Conservation (phyloP, 2,113 vertebrate species). For the Himantopus leucocephalus region DNA sequence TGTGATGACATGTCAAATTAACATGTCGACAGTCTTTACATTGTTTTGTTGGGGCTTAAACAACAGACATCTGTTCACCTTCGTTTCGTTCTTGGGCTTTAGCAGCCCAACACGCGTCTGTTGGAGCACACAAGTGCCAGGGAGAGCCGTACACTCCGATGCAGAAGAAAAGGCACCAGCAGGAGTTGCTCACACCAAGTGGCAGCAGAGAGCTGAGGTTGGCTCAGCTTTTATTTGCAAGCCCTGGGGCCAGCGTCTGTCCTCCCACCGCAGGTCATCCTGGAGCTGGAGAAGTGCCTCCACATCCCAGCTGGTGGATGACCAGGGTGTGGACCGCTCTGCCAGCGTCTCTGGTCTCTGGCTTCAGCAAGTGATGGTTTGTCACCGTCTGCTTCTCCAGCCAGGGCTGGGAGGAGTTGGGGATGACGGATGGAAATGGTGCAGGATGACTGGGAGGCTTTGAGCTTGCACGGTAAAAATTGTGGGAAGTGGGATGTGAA, state of each 20-base stretch:
- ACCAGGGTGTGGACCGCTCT: not conserved
- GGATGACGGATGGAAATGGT: not conserved
- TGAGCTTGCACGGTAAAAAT: not conserved
- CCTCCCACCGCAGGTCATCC: not conserved
- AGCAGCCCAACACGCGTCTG: not conserved
- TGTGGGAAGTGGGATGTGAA: not conserved
- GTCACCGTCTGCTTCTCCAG: not conserved
- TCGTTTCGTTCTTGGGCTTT: not conserved
- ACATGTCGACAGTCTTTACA: not conserved
- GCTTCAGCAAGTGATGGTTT: not conserved
- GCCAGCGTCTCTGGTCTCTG: not conserved
- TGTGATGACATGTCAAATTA: not conserved
- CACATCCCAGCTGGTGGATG: not conserved
- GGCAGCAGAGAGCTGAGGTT: not conserved
- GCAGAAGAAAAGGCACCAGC: not conserved
- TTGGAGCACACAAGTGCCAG: not conserved
- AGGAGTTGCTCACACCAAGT: not conserved
- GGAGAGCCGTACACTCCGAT: too few relatives aligned
- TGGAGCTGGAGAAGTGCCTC: not conserved
- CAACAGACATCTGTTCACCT: not conserved
- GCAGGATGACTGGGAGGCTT: not conserved
- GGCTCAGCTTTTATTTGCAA: not conserved
- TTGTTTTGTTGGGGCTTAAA: not conserved
- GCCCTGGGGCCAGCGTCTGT: not conserved
- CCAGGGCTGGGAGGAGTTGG: not conserved